Base-by-base conservation (phyloP, 1,140 invertebrate genomes). In the Camponotus vicinus region DNA sequence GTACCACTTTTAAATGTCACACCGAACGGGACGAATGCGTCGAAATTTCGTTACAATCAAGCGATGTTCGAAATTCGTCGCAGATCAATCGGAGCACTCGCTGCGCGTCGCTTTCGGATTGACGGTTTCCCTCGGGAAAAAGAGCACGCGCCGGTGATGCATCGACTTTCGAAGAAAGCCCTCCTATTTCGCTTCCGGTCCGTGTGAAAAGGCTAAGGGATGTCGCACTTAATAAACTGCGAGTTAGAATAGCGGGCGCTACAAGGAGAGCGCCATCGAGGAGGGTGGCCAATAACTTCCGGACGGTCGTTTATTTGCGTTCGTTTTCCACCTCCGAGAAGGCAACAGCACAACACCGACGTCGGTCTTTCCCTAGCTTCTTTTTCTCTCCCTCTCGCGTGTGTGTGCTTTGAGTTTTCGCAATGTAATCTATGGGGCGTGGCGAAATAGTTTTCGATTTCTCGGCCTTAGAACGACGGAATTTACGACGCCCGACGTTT, bases 371-470 rank as follows among this genome's bases (percentile, higher is more conserved):
- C 63, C 11, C 9, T n/a, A 0, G 21, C 57, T 73, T n/a, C n/a
- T 15, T 27, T 52, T n/a, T 21, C 13, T 27, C 11, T 3, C 21
- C 7, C 18, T 63, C 21, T 57, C 6, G 34, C 21, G 15, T 80
- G 42, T 8, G 7, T 15, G 57, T 52, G 71, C 84, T 77, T 79
- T 76, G 87, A 88, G 88, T 88, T 88, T 52, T 92, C 82, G 83
- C 86, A 89, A 88, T 90, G 89, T 92, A 92, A 93, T 93, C 91
- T 92, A 93, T 88, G 91, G 90, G 90, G 91, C 91, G 92, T 92
- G 92, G 92, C 90, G 92, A 89, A 92, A 93, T 92, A 92, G 90
- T 93, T 92, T 92, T 91, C 91, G 92, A 92, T 93, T 92, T 90
- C 90, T 92, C 79, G 87, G 87, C 88, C 89, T 89, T 87, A 75